phyloP scores from a whole-genome alignment of 2,113 vertebrate species.

The Heterotis niloticus region DNA sequence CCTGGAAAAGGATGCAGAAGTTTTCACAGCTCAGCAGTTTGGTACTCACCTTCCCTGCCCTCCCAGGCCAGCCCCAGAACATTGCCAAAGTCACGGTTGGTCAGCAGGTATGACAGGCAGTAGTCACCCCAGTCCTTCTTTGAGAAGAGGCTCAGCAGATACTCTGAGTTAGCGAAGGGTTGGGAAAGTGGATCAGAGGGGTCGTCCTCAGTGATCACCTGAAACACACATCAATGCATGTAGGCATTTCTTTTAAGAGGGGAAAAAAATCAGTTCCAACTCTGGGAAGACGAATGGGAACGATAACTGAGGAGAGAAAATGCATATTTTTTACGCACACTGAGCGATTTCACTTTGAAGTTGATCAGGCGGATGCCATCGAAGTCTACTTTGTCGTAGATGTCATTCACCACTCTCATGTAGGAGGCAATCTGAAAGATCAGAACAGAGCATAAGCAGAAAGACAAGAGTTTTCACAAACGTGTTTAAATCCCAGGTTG shows the following conservation, averaged over 20 bases:
- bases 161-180: slow-evolving; percentile 66
- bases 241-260: background rate
- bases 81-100: slow-evolving; percentile 71
- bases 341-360: slow-evolving; percentile 73
- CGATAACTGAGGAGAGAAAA: background rate
- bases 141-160: slow-evolving; percentile 67
- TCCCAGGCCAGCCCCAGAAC: slow-evolving; percentile 73
- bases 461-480: background rate
- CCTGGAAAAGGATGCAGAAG: too few species aligned
- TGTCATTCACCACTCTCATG: slow-evolving; percentile 64
- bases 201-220: slow-evolving; percentile 60
- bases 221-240: background rate
- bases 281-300: background rate
- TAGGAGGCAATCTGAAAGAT: slow-evolving; percentile 62
- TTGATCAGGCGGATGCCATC: slow-evolving; percentile 65
- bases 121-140: slow-evolving; percentile 65
- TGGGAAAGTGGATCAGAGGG: slow-evolving; percentile 47
- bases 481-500: background rate
- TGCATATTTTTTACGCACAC: slow-evolving; percentile 50
- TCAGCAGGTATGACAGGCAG: slow-evolving; percentile 74
- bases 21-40: too few species aligned
- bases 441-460: background rate
- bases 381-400: slow-evolving; percentile 67
- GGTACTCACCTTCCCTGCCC: slow-evolving; percentile 63
- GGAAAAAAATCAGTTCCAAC: background rate